Evolutionary conservation across 2,797 vertebrate genomes (phyloP).

Genomic region (Bryconaethiops microstoma): DNA sequence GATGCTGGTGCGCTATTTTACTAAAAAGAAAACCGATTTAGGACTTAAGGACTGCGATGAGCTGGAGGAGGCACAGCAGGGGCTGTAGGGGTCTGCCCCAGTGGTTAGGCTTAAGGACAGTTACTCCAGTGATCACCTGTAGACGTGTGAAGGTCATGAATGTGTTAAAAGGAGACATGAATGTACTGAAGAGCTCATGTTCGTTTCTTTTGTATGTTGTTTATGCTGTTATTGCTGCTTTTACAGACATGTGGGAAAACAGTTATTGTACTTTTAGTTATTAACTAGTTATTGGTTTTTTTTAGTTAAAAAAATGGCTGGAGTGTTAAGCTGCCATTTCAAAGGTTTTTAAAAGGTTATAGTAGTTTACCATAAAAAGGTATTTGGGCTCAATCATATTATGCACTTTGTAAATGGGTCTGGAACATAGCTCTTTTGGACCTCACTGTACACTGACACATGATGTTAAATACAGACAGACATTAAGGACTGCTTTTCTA

Average conservation of each 20-base stretch:
- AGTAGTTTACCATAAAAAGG: too few species aligned
- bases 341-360: too few species aligned
- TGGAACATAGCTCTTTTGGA: not conserved
- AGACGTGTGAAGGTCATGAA: not conserved
- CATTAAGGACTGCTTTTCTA: not conserved
- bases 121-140: not conserved
- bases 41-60: not conserved
- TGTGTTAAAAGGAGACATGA: not conserved
- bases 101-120: not conserved
- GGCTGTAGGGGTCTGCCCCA: not conserved
- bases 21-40: slow-evolving; percentile 24
- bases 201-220: not conserved
- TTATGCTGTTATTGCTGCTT: not conserved
- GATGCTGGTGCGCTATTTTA: slow-evolving; percentile 53
- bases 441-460: not conserved
- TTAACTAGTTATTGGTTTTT: too few species aligned
- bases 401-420: not conserved
- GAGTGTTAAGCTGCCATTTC: too few species aligned
- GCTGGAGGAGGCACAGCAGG: not conserved
- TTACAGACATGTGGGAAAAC: not conserved
- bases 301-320: too few species aligned
- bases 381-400: too few species aligned
- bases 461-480: not conserved
- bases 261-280: not conserved
- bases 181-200: not conserved